phyloP scores from a whole-genome alignment of 2,113 vertebrate genomes.

The Colinus virginianus region DNA sequence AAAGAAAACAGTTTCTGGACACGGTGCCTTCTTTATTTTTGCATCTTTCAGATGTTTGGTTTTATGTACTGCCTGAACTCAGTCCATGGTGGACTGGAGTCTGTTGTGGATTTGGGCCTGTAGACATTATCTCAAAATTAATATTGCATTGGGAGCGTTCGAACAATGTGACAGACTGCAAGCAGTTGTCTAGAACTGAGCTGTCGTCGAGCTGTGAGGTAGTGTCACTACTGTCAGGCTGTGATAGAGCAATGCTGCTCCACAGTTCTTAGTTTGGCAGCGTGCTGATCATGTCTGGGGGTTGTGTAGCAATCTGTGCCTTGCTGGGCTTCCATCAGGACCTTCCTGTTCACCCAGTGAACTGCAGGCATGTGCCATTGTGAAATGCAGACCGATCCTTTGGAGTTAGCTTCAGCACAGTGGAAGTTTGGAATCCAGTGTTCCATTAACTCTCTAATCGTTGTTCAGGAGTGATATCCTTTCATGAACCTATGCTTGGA shows the following conservation, averaged over 20 bases:
- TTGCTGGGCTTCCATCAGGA: constrained; percentile 2
- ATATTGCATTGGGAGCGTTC: neutral
- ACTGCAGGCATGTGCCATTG: neutral
- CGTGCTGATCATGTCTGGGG: neutral
- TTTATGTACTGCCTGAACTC: neutral
- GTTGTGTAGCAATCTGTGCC: neutral
- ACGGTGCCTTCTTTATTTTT: neutral
- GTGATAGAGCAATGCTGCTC: neutral
- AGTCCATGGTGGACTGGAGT: neutral
- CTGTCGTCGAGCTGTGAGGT: neutral
- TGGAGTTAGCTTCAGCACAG: neutral
- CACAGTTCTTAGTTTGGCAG: neutral
- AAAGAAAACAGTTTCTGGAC: neutral
- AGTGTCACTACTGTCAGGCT: neutral
- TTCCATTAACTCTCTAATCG: neutral
- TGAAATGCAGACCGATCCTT: neutral
- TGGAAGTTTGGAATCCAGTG: neutral
- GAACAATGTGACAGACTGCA: neutral
- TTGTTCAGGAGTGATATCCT: neutral
- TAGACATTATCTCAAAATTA: neutral
- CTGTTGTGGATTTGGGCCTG: neutral
- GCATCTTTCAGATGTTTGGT: neutral
- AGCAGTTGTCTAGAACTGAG: neutral
- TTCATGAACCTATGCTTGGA: fast-evolving
- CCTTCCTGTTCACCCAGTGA: neutral